A percentile compares a stretch with the other conserved stretches of the same genome.
Evolutionary conservation across 2,888 invertebrate genomes (phyloP).

Genomic region (Agonopterix arenella): DNA sequence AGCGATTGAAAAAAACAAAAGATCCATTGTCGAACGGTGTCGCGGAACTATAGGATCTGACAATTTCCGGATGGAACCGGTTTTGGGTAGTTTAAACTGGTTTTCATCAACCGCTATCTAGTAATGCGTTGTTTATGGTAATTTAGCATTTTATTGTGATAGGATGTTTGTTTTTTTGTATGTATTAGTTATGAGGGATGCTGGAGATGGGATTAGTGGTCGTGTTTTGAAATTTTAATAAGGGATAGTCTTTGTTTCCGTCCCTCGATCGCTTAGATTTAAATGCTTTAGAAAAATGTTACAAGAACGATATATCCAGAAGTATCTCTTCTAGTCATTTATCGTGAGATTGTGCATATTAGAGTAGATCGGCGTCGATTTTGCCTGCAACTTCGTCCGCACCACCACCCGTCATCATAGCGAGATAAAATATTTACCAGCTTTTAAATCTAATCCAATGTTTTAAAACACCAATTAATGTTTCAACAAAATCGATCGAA

Average conservation of each 20-base stretch:
- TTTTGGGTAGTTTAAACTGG: slow-evolving; percentile 33
- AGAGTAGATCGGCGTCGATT: too few species aligned
- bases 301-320: neutral
- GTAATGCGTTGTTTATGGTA: slow-evolving; percentile 75
- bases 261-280: neutral
- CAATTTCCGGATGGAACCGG: slow-evolving; percentile 62
- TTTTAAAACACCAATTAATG: too few species aligned
- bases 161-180: slow-evolving; percentile 38
- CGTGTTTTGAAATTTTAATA: slow-evolving; percentile 23
- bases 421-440: too few species aligned
- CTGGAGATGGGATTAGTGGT: slow-evolving; percentile 54
- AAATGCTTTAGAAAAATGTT: neutral
- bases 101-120: slow-evolving; percentile 44
- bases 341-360: too few species aligned
- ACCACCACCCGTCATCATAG: too few species aligned
- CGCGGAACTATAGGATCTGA: slow-evolving; percentile 50
- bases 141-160: slow-evolving; percentile 63
- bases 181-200: slow-evolving; percentile 14
- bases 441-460: too few species aligned
- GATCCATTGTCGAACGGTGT: slow-evolving; percentile 58
- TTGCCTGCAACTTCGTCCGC: too few species aligned
- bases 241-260: slow-evolving; percentile 2
- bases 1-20: slow-evolving; percentile 48
- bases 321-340: too few species aligned
- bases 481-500: too few species aligned